phyloP scores from a whole-genome alignment of 1,140 invertebrate species.

The Bombyx mandarina region DNA sequence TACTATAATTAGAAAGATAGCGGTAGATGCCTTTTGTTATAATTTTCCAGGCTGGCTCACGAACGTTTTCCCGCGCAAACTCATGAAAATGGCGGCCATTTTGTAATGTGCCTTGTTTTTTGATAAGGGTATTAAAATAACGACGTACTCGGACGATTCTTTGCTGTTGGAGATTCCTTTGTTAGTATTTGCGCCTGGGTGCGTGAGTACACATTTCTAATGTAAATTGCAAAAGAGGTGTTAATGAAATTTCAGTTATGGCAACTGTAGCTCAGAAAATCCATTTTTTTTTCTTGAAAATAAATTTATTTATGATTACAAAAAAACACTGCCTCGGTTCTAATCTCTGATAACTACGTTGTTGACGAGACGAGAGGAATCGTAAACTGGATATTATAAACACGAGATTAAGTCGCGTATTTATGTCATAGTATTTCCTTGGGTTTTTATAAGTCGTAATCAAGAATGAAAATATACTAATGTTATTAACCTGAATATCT shows the following conservation, averaged over 20 bases:
- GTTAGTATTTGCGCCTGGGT: slow-evolving; percentile 45
- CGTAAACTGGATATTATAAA: no score
- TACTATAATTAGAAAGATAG: slow-evolving; percentile 74
- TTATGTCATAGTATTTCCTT: no score
- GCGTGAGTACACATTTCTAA: slow-evolving; percentile 59
- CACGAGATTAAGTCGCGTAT: no score
- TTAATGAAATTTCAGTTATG: slow-evolving; percentile 42
- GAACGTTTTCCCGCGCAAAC: slow-evolving; percentile 60
- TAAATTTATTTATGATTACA: no score
- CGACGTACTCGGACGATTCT: slow-evolving; percentile 50
- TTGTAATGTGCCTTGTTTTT: slow-evolving; percentile 69
- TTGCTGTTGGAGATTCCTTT: slow-evolving; percentile 38
- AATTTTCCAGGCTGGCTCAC: slow-evolving; percentile 67
- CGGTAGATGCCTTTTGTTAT: slow-evolving; percentile 70
- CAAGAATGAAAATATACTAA: no score
- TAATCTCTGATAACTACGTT: no score
- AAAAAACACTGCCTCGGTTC: no score
- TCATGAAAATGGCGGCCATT: slow-evolving; percentile 64
- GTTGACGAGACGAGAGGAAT: no score
- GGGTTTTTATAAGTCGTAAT: no score
- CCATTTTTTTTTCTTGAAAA: no score
- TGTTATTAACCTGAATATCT: no score
- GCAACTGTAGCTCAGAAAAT: no score
- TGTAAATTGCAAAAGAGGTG: slow-evolving; percentile 49
- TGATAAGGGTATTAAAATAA: slow-evolving; percentile 71